Evolutionary conservation across 1,140 invertebrate species (phyloP), one percentile per base, ranked within the genome.

Genomic region (Caenorhabditis remanei): DNA sequence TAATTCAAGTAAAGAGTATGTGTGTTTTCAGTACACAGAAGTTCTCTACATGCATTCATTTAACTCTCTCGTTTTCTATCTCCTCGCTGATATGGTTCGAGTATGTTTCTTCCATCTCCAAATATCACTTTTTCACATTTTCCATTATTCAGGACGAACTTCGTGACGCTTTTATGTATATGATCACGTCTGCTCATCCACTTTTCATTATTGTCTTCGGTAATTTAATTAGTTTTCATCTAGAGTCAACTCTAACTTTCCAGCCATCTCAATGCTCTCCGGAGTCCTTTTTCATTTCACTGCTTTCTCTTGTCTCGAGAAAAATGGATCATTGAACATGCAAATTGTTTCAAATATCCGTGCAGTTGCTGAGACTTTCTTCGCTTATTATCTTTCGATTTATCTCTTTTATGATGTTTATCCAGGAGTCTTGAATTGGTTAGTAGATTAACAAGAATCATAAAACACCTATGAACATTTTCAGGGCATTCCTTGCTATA

Each of bases 361-460:
- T 32, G 65, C 50, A 41, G 65, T 71, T 46, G 55, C 55, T n/a
- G 94, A 94, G 90, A 94, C 94, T 53, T 53, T 94, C 8, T 89
- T 94, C 53, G 94, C 94, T 11, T 92, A 94, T 84, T 93, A 94
- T 84, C 93, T 93, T 4, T 94, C 87, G 7, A 32, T 89, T 50
- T 89, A 89, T 48, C 88, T 89, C 14, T 89, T 89, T 86, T 89
- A 89, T 53, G 89, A 89, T n/a, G 71, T 87, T 14, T 67, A 82
- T 46, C 89, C 89, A 8, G 65, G 63, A 21, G 11, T 89, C 21
- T 63, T 87, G 21, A 89, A 89, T 46, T 89, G 58, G 55, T 63
- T 7, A 7, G 16, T 16, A 14, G 4, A 19, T 56, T 21, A 56
- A 41, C 2, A 19, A 24, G 43, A 21, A 56, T 21, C 0, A 79